Evolutionary conservation across 2,888 invertebrate species (phyloP).

Genomic region (Leptinotarsa tumamoca): DNA sequence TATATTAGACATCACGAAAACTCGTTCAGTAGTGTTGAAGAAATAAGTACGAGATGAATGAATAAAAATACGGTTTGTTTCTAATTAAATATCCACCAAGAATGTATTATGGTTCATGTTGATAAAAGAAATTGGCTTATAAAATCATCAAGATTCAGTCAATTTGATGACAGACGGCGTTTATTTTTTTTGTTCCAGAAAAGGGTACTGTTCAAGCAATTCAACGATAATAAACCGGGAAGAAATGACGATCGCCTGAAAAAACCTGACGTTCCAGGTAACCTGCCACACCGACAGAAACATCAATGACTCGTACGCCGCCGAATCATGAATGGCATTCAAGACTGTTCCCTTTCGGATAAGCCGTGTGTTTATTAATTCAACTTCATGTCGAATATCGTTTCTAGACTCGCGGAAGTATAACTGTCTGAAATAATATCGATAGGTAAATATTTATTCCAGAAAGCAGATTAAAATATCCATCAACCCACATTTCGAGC

Average conservation of each 20-base stretch:
- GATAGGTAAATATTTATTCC: conserved; percentile 29
- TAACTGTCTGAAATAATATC: conserved; percentile 25
- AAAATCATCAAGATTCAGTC: too few relatives aligned
- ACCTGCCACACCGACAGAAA: neutral
- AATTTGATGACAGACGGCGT: neutral
- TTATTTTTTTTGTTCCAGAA: neutral
- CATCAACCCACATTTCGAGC: conserved; percentile 28
- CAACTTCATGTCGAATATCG: conserved; percentile 11
- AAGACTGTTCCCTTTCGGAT: neutral
- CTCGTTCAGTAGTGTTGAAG: too few relatives aligned
- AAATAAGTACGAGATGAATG: too few relatives aligned
- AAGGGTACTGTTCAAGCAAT: neutral
- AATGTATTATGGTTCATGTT: too few relatives aligned
- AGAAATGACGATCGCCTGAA: neutral
- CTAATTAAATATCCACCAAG: too few relatives aligned
- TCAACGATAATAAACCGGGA: neutral
- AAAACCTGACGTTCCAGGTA: neutral
- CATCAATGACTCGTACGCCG: neutral
- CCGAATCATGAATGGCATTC: conserved; percentile 10
- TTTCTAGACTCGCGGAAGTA: conserved; percentile 4
- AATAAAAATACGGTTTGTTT: too few relatives aligned
- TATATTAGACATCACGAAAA: too few relatives aligned
- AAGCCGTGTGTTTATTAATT: conserved; percentile 15
- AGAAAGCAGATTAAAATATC: conserved; percentile 20
- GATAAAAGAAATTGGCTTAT: too few relatives aligned